These are phyloP conservation scores for Zaprionus lachaisei DNA, from an alignment of 1,140 invertebrate species.

Conservation along the genomic window DNA sequence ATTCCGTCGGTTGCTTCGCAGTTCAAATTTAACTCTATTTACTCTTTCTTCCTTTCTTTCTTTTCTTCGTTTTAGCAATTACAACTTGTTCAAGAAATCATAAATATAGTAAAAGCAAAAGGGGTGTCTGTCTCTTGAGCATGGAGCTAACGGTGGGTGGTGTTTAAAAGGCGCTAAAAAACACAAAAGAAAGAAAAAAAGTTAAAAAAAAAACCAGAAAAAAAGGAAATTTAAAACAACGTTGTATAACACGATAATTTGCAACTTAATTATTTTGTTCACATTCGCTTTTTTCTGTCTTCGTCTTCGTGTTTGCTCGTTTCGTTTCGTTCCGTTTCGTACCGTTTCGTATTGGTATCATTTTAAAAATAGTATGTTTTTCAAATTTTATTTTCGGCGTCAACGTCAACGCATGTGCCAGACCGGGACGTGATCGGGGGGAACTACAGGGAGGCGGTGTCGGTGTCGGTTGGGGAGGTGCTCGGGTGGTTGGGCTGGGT, in stretches of 20 bases:
- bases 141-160: not conserved
- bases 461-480: slow-evolving; percentile 5
- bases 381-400: slow-evolving; percentile 80
- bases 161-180: not conserved
- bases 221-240: slow-evolving; percentile 35
- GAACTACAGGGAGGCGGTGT: not conserved
- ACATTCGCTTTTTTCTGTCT: slow-evolving; percentile 46
- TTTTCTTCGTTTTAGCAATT: not conserved
- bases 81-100: slow-evolving; percentile 1
- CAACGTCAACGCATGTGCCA: slow-evolving; percentile 71
- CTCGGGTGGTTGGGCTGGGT: slow-evolving; percentile 27
- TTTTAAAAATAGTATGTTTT: slow-evolving; percentile 83
- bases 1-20: not conserved
- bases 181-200: slow-evolving; percentile 17
- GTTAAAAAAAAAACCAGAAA: slow-evolving; percentile 5
- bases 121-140: not conserved
- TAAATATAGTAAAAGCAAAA: not conserved
- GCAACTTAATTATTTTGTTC: slow-evolving; percentile 80
- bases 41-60: not conserved
- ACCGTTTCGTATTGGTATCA: slow-evolving; percentile 71
- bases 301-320: slow-evolving; percentile 31
- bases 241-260: slow-evolving; percentile 83
- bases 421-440: slow-evolving; percentile 6
- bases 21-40: not conserved
- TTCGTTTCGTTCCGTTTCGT: slow-evolving; percentile 58